Conservation (phyloP, 2,113 vertebrate genomes). For the Syrrhaptes paradoxus region DNA sequence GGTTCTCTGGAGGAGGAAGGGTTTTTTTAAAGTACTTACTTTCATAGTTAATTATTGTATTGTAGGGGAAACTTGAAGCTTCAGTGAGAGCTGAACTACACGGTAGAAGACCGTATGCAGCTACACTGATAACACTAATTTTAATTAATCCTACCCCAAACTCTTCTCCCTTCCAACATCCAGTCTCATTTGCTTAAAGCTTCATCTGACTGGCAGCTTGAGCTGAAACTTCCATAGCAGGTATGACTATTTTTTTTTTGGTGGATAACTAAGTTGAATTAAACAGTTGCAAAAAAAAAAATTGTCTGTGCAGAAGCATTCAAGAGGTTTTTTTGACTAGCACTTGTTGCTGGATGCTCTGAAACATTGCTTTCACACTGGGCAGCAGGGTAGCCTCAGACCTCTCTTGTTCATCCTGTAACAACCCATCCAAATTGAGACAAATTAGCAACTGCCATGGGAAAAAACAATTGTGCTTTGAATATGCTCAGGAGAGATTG, state of each 20-base stretch:
- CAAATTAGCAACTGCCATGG: not conserved
- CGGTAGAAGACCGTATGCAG: not conserved
- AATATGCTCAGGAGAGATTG: not conserved
- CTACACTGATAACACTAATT: slow-evolving; percentile 11
- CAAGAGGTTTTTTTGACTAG: not conserved
- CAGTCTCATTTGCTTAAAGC: not conserved
- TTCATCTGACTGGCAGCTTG: not conserved
- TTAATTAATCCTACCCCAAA: slow-evolving; percentile 38
- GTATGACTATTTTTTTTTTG: not conserved
- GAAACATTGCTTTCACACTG: not conserved
- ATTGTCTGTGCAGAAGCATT: not conserved
- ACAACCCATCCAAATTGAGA: not conserved
- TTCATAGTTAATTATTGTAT: slow-evolving; percentile 25
- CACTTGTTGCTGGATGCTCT: not conserved
- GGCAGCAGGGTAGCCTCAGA: not conserved
- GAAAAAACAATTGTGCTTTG: not conserved
- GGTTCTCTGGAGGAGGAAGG: not conserved
- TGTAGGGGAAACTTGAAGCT: not conserved
- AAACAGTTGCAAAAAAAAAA: not conserved
- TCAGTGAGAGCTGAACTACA: slow-evolving; percentile 1
- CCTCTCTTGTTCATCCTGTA: not conserved
- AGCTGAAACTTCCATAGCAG: not conserved
- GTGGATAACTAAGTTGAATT: not conserved
- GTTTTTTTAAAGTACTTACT: not conserved
- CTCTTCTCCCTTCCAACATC: not conserved